phyloP scores from a whole-genome alignment of 1,140 invertebrate species.

The Battus philenor region DNA sequence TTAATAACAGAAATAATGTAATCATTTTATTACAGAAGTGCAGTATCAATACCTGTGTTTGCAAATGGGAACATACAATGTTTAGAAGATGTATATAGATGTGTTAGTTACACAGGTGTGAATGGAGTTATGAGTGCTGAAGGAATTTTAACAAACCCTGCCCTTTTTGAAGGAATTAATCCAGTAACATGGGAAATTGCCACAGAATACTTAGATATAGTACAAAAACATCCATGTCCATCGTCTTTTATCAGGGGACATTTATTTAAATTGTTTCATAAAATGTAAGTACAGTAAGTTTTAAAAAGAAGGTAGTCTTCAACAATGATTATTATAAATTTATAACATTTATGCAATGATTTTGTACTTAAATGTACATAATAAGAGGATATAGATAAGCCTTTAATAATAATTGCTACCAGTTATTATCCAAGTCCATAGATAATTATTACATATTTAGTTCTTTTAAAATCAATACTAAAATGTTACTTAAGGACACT shows the following conservation, averaged over 20 bases:
- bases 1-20: too few species aligned
- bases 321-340: too few species aligned
- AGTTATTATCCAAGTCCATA: too few species aligned
- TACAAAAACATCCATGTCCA: conserved; percentile 91
- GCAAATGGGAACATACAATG: conserved; percentile 99
- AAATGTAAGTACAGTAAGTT: conserved; percentile 90
- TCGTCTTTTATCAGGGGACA: conserved; percentile 94
- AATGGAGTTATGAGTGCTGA: conserved; percentile 95
- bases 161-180: conserved; percentile 86
- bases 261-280: conserved; percentile 97
- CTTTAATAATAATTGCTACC: too few species aligned
- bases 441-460: too few species aligned
- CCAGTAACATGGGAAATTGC: conserved; percentile 93
- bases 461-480: too few species aligned
- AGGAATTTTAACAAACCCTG: conserved; percentile 97
- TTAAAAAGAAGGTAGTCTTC: too few species aligned
- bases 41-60: conserved; percentile 93
- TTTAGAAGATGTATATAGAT: conserved; percentile 90
- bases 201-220: conserved; percentile 91
- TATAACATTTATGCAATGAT: too few species aligned
- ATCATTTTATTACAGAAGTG: conserved; percentile 82
- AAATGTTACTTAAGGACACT: too few species aligned
- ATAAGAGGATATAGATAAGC: too few species aligned
- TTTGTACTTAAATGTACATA: too few species aligned
- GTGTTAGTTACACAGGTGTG: conserved; percentile 90